These are phyloP conservation scores for Caligus rogercresseyi DNA, from an alignment of 1,140 invertebrate genomes.

Conservation along the genomic window DNA sequence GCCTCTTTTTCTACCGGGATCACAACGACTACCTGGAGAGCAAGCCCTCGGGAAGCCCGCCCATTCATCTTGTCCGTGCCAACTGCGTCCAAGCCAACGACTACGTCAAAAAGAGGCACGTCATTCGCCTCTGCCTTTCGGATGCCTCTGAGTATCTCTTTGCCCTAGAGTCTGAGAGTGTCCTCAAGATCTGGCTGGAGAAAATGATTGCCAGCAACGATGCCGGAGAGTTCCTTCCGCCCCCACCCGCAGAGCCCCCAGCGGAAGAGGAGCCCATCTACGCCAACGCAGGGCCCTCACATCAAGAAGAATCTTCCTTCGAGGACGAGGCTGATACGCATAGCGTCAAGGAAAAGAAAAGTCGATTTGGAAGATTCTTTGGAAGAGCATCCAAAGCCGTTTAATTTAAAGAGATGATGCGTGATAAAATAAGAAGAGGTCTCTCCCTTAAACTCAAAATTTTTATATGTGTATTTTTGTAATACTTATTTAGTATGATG, in stretches of 20 bases:
- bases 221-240: not conserved
- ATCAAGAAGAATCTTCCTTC: not conserved
- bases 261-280: not conserved
- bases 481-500: no score
- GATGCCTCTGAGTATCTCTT: slow-evolving; percentile 89
- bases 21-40: slow-evolving; percentile 64
- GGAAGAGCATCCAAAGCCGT: not conserved
- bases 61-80: slow-evolving; percentile 71
- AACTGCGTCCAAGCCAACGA: slow-evolving; percentile 65
- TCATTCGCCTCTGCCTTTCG: slow-evolving; percentile 61
- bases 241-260: not conserved
- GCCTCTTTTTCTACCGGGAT: slow-evolving; percentile 95
- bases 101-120: slow-evolving; percentile 86
- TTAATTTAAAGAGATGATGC: no score
- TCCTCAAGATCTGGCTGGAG: slow-evolving; percentile 80
- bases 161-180: slow-evolving; percentile 46
- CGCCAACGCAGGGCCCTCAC: not conserved
- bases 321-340: not conserved
- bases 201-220: slow-evolving; percentile 46
- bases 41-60: slow-evolving; percentile 68
- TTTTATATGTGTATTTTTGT: no score
- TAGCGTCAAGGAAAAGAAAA: not conserved
- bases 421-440: no score
- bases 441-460: no score
- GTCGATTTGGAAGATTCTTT: not conserved